Conservation (phyloP, 1,140 invertebrate species). For the Trichoplusia ni region DNA sequence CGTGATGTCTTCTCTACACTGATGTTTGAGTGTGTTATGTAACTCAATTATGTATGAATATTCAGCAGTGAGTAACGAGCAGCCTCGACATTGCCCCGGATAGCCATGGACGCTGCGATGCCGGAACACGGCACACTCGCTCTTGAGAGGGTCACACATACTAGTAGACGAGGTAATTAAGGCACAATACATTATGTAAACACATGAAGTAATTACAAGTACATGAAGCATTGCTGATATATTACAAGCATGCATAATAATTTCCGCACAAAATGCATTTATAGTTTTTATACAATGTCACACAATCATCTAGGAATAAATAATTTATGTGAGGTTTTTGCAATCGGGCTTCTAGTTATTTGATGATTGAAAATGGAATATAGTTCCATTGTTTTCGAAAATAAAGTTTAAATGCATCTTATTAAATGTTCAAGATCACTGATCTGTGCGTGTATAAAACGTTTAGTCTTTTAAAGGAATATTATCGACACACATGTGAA, state of each 20-base stretch:
- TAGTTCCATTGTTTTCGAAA: too few species aligned
- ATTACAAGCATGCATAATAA: slow-evolving; percentile 13
- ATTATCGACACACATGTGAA: too few species aligned
- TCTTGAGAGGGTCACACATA: slow-evolving; percentile 29
- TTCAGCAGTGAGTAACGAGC: background rate
- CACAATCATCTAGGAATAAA: too few species aligned
- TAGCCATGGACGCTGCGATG: slow-evolving; percentile 14
- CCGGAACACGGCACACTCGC: slow-evolving; percentile 26
- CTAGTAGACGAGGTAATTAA: slow-evolving; percentile 5
- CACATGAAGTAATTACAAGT: slow-evolving; percentile 24
- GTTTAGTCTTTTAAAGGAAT: too few species aligned
- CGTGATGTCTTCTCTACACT: background rate
- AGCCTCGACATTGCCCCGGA: slow-evolving; percentile 34
- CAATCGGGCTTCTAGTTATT: too few species aligned
- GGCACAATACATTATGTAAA: slow-evolving; percentile 24
- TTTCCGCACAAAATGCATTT: slow-evolving; percentile 1
- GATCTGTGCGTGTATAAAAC: too few species aligned
- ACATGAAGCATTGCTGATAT: background rate
- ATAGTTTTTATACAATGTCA: background rate
- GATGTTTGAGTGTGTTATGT: background rate
- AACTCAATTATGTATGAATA: background rate
- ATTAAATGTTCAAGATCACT: too few species aligned
- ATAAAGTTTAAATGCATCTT: too few species aligned
- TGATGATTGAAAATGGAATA: too few species aligned
- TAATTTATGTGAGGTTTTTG: too few species aligned